Evolutionary conservation across 2,797 vertebrate genomes (phyloP), one percentile per base, ranked within the genome.

Genomic region (Pipistrellus kuhlii): DNA sequence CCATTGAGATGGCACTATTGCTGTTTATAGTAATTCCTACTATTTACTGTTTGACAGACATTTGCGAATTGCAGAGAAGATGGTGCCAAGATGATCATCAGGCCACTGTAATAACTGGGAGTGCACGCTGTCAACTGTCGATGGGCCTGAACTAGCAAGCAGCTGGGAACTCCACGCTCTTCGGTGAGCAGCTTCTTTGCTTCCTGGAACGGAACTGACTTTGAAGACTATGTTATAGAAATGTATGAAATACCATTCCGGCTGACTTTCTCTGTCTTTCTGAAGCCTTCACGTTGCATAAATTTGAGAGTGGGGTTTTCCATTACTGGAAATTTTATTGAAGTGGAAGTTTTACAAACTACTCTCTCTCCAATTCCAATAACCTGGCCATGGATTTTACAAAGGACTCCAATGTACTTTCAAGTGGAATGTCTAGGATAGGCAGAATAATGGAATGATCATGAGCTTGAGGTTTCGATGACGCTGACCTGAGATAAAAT

Each of bases 31-130:
- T 97, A 97, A 98, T 97, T 96, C 95, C 96, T 96, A 94, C 91
- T 97, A 94, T 98, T 98, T 97, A 96, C 95, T 94, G 95, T 97
- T 96, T 98, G 97, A 98, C 85, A 94, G 97, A 94, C 96, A 90
- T 97, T 97, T 97, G 96, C 76, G 91, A 96, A 94, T 96, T 93
- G 97, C 89, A 97, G 97, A 97, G 95, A 97, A 94, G 95, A 97
- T 82, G 95, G 95, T 81, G 92, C 90, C 57, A n/a, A 93, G 93
- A 97, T 96, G 96, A 95, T 87, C 86, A 66, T 91, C 88, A 93
- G 91, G 93, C 69, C 84, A 71, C 95, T 85, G 35, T 94, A 96
- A 97, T 94, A 96, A 85, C 87, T 44, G 53, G 88, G 30, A 91
- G 92, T 21, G 71, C n/a, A 77, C 44, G 84, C 85, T 96, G 95